These are phyloP conservation scores for Melanotaenia trifasciata DNA, from an alignment of 2,797 vertebrate species.

Conservation along the genomic window DNA sequence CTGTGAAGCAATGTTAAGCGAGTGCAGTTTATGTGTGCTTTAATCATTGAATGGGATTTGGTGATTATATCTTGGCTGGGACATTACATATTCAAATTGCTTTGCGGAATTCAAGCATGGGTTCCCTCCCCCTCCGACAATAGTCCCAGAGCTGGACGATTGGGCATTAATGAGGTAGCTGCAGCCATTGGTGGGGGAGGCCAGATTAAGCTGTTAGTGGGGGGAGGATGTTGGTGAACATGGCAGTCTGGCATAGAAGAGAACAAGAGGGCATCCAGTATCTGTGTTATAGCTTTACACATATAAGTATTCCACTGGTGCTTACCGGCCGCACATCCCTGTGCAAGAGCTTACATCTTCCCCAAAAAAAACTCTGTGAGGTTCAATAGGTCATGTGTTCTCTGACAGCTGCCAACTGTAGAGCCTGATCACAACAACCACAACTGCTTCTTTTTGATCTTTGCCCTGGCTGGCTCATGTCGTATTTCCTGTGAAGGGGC, in stretches of 20 bases:
- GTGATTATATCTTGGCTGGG: constrained; percentile 79
- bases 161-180: constrained; percentile 84
- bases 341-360: constrained; percentile 19
- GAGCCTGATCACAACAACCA: constrained; percentile 49
- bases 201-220: constrained; percentile 82
- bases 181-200: constrained; percentile 76
- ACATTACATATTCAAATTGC: constrained; percentile 86
- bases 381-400: constrained; percentile 60
- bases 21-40: constrained; percentile 74
- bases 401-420: constrained; percentile 58
- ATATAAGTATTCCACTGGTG: constrained; percentile 5
- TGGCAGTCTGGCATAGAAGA: constrained; percentile 70
- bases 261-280: constrained; percentile 51
- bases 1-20: constrained; percentile 69
- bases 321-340: constrained; percentile 11
- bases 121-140: constrained; percentile 76
- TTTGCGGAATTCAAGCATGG: constrained; percentile 71
- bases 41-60: constrained; percentile 80
- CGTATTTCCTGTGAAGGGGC: constrained; percentile 62
- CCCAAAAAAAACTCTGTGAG: constrained; percentile 30
- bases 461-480: constrained; percentile 50
- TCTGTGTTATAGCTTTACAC: constrained; percentile 38
- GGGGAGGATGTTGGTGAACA: constrained; percentile 76
- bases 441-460: constrained; percentile 56
- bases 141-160: constrained; percentile 73